These are phyloP conservation scores for Edolisoma coerulescens DNA, from an alignment of 2,113 vertebrate species.

Conservation along the genomic window DNA sequence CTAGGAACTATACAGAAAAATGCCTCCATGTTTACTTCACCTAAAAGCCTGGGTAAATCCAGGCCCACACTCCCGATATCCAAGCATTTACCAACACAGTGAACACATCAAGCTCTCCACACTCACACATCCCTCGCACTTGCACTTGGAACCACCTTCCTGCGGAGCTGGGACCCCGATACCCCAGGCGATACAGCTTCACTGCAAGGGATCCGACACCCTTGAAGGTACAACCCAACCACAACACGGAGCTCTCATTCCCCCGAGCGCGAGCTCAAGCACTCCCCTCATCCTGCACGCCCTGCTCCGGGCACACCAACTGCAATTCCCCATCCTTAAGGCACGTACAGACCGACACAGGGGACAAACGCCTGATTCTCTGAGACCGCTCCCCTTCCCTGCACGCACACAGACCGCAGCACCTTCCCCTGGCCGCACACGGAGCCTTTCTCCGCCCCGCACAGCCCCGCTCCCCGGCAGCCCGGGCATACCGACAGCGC, in stretches of 20 bases:
- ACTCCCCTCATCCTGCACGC: not conserved
- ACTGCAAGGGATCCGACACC: not conserved
- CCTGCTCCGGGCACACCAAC: not conserved
- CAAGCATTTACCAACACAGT: not conserved
- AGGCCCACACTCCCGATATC: not conserved
- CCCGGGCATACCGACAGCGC: not conserved
- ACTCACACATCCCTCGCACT: not conserved
- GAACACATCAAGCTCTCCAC: not conserved
- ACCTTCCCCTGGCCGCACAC: not conserved
- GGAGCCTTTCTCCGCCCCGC: not conserved
- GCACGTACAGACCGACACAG: not conserved
- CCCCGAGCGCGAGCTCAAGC: not conserved
- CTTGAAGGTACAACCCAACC: not conserved
- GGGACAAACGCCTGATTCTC: not conserved
- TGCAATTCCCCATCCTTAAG: rapidly evolving
- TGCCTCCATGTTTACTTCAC: not conserved
- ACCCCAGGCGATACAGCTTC: not conserved
- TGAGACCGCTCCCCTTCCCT: no score
- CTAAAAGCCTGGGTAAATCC: not conserved
- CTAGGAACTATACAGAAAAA: not conserved
- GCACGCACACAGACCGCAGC: not conserved
- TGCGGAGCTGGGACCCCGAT: not conserved
- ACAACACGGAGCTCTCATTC: not conserved
- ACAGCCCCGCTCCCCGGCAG: no score
- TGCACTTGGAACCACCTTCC: not conserved